A percentile compares a stretch with the other conserved stretches of the same genome.
These are phyloP conservation scores for Ophion slaviceki DNA, from an alignment of 2,888 invertebrate genomes.

Conservation along the genomic window DNA sequence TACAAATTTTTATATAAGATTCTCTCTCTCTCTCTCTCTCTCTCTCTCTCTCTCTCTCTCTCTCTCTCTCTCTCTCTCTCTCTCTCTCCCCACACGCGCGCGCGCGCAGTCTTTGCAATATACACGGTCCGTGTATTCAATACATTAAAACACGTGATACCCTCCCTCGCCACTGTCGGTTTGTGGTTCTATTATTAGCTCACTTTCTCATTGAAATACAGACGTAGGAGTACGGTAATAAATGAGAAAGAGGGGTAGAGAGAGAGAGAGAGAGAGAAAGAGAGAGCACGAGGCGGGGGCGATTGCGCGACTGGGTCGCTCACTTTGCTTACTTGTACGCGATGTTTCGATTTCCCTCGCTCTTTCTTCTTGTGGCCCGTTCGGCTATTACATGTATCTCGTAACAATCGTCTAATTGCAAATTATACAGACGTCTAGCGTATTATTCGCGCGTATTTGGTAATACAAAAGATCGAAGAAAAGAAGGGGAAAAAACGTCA, in stretches of 20 bases:
- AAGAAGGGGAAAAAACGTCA: neutral
- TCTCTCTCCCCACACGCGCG: no score
- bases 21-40: neutral
- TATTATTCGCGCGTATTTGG: neutral
- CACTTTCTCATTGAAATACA: slow-evolving; percentile 66
- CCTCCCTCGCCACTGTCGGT: slow-evolving; percentile 53
- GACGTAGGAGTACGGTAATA: slow-evolving; percentile 62
- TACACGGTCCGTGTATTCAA: slow-evolving; percentile 18
- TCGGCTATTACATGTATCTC: neutral
- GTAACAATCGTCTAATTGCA: neutral
- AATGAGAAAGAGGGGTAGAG: slow-evolving; percentile 20
- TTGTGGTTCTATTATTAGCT: slow-evolving; percentile 66
- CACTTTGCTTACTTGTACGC: slow-evolving; percentile 23
- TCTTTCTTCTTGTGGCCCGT: neutral
- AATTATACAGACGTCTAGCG: neutral
- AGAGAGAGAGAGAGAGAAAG: neutral
- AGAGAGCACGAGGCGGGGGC: slow-evolving; percentile 15
- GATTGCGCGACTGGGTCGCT: slow-evolving; percentile 52
- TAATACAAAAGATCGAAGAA: neutral
- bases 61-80: no score
- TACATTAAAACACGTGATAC: slow-evolving; percentile 50
- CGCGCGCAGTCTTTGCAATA: slow-evolving; percentile 9
- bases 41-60: no score
- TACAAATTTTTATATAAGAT: neutral
- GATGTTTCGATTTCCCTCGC: slow-evolving; percentile 39